These are phyloP conservation scores for Sphaeramia orbicularis DNA, from an alignment of 2,797 vertebrate species.

Conservation along the genomic window DNA sequence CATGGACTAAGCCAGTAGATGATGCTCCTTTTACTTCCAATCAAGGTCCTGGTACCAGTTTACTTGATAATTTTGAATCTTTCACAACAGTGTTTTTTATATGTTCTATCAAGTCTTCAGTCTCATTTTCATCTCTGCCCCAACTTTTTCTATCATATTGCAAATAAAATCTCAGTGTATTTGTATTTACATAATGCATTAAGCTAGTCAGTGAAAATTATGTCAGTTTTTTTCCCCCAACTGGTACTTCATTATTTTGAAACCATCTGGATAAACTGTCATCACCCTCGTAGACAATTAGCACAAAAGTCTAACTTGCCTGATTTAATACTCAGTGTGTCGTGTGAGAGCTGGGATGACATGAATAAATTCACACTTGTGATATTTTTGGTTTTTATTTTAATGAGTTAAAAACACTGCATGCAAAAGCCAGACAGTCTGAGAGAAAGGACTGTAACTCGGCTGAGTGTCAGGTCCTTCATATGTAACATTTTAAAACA, in stretches of 20 bases:
- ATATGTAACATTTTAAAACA: constrained; percentile 47
- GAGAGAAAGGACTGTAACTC: constrained; percentile 66
- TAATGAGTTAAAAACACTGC: constrained; percentile 83
- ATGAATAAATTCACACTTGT: constrained; percentile 44
- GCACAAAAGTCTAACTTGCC: neutral
- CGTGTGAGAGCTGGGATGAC: neutral
- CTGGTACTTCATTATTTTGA: neutral
- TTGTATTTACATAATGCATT: too few relatives aligned
- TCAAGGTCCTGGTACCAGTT: too few relatives aligned
- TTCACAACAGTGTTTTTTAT: too few relatives aligned
- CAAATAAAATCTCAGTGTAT: too few relatives aligned
- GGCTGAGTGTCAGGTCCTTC: constrained; percentile 43
- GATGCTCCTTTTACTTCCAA: too few relatives aligned
- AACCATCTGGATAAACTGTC: neutral
- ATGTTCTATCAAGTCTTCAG: too few relatives aligned
- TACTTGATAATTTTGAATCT: too few relatives aligned
- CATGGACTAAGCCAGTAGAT: too few relatives aligned
- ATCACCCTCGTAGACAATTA: neutral
- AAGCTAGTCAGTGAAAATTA: too few relatives aligned
- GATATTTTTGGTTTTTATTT: constrained; percentile 71
- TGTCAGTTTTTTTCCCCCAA: too few relatives aligned
- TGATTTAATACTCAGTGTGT: constrained; percentile 11
- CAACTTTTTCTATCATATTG: too few relatives aligned
- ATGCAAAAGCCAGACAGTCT: constrained; percentile 80
- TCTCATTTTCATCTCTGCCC: too few relatives aligned